Base-by-base conservation (phyloP, 1,140 invertebrate genomes). In the Drosophila subpulchrella region DNA sequence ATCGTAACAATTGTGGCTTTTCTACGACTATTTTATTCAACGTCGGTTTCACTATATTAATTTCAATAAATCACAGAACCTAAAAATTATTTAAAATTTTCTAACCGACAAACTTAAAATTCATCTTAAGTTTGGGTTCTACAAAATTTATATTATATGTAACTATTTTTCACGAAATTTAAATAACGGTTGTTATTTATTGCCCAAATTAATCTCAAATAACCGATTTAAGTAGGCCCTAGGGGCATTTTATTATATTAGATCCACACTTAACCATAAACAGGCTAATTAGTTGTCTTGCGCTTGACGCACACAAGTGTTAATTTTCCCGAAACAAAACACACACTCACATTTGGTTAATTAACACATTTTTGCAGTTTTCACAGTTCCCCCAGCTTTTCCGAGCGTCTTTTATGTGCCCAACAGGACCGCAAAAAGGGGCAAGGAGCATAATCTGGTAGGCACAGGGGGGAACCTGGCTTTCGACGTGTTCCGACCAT, bases 311-410 rank as follows among this genome's bases (percentile, higher is more conserved):
- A 56, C 48, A 54, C 83, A 88, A 73, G 83, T 86, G 82, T 63
- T 78, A 72, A 86, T 82, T 88, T 86, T 78, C 83, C 61, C 83
- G 78, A 73, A 71, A 63, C 55, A 42, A 63, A 57, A 17, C 48
- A 39, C 15, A 20, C 41, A 46, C 47, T 47, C 42, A 46, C 67
- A 57, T 32, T 72, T 57, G 61, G 65, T 65, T 86, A 83, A 88
- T 88, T 76, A 78, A 79, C 81, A 88, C 78, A 75, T 82, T 88
- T 75, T 51, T 63, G 75, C 67, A 78, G 62, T 74, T 81, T 76
- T 68, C 72, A 60, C 60, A 63, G 55, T 75, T 82, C 71, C 48
- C 60, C 63, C 72, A 70, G 47, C 72, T 68, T 75, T 56, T 42
- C 46, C 62, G 63, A 20, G 2, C 63, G 42, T 42, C 48, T 62